Conservation (phyloP, 2,113 vertebrate species). For the Phocoena phocoena region DNA sequence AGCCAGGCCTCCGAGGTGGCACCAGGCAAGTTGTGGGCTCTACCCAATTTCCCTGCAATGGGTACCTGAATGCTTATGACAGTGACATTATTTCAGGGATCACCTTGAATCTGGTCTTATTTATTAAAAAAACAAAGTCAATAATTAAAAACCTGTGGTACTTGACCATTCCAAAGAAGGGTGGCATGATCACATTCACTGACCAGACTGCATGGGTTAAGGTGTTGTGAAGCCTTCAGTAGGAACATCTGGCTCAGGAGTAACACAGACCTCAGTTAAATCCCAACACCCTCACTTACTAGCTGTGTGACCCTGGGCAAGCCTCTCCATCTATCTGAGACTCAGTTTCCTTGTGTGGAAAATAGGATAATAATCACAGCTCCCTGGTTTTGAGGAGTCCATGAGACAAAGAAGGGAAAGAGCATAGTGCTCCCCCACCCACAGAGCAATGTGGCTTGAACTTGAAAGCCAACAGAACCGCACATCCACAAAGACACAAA, state of each 20-base stretch:
- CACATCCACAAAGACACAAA: background rate
- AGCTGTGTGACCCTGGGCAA: background rate
- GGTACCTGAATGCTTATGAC: background rate
- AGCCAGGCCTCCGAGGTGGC: background rate
- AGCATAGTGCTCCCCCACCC: background rate
- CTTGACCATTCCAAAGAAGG: conserved; percentile 10
- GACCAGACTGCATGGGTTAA: background rate
- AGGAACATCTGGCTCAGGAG: background rate
- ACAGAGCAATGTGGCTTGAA: background rate
- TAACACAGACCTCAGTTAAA: background rate
- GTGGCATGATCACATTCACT: background rate
- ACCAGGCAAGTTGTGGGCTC: background rate
- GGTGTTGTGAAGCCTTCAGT: background rate
- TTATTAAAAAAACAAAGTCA: conserved; percentile 3
- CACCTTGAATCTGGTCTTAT: conserved; percentile 30
- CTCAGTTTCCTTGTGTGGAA: background rate
- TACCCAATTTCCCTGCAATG: background rate
- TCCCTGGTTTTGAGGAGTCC: background rate
- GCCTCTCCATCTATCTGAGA: background rate
- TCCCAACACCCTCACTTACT: background rate
- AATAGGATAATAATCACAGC: background rate
- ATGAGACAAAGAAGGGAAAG: background rate
- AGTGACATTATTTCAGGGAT: conserved; percentile 34
- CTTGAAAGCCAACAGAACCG: conserved; percentile 7
- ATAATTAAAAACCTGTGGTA: background rate